phyloP scores from a whole-genome alignment of 2,797 vertebrate species.

The Coendou prehensilis region DNA sequence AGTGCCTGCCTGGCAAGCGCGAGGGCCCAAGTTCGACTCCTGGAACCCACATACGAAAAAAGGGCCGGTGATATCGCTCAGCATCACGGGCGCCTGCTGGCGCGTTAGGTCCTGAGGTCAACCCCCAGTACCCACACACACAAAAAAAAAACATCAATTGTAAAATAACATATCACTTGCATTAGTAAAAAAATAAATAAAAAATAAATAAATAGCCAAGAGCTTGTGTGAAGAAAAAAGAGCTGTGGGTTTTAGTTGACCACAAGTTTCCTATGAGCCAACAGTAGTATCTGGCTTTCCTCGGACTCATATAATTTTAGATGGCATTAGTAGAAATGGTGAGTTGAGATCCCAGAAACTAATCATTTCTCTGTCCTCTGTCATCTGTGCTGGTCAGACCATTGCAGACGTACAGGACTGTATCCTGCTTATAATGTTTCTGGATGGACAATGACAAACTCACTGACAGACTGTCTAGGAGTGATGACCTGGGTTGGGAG shows the following conservation, averaged over 20 bases:
- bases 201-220: slow-evolving; percentile 51
- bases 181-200: slow-evolving; percentile 35
- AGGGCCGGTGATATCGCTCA: too few species aligned
- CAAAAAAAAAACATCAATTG: neutral
- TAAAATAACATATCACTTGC: slow-evolving; percentile 18
- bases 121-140: too few species aligned
- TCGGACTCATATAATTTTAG: slow-evolving; percentile 66
- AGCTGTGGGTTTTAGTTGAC: slow-evolving; percentile 63
- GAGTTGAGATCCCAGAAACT: slow-evolving; percentile 38
- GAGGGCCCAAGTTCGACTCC: too few species aligned
- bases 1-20: too few species aligned
- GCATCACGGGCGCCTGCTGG: too few species aligned
- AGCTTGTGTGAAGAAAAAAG: slow-evolving; percentile 44
- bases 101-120: too few species aligned
- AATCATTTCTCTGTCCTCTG: neutral
- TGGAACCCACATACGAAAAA: too few species aligned
- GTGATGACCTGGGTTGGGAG: neutral
- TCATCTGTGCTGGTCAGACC: neutral
- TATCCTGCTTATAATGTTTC: slow-evolving; percentile 37
- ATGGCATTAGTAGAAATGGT: slow-evolving; percentile 61
- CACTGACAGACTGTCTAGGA: slow-evolving; percentile 32
- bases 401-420: neutral
- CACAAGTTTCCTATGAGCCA: slow-evolving; percentile 60
- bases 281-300: slow-evolving; percentile 16
- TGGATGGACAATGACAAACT: slow-evolving; percentile 16